Evolutionary conservation across 2,888 invertebrate genomes (phyloP).

Genomic region (Melanostoma mellinum): DNA sequence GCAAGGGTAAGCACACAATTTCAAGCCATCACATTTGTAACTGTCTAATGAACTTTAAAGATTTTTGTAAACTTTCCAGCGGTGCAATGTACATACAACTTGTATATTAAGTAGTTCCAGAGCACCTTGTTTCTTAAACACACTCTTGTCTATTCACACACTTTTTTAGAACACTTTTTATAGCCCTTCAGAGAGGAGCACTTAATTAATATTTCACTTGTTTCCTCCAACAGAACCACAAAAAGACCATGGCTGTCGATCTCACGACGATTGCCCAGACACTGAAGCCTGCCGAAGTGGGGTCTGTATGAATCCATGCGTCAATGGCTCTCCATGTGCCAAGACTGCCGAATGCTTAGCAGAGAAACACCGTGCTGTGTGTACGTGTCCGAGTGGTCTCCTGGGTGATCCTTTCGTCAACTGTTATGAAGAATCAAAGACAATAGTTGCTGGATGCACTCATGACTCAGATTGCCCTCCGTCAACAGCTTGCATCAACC

Average conservation of each 20-base stretch:
- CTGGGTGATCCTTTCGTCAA: constrained; percentile 92
- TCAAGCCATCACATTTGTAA: constrained; percentile 9
- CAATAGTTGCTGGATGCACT: constrained; percentile 86
- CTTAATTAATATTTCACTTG: background rate
- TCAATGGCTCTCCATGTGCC: constrained; percentile 87
- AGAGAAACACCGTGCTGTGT: constrained; percentile 89
- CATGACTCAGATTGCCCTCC: constrained; percentile 89
- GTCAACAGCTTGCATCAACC: constrained; percentile 90
- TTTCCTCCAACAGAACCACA: constrained; percentile 76
- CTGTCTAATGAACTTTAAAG: constrained; percentile 31
- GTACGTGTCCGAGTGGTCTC: constrained; percentile 88
- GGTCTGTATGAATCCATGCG: constrained; percentile 90
- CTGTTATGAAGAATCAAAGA: constrained; percentile 83
- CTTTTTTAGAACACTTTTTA: background rate
- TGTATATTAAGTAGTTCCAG: constrained; percentile 25
- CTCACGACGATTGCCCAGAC: constrained; percentile 88
- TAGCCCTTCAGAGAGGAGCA: background rate
- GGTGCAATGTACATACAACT: constrained; percentile 60
- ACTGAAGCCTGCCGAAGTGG: constrained; percentile 89
- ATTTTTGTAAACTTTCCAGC: constrained; percentile 58
- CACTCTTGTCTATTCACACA: constrained; percentile 19
- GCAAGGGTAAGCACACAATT: constrained; percentile 85
- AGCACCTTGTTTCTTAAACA: constrained; percentile 56
- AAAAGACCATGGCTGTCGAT: constrained; percentile 86
- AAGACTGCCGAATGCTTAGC: constrained; percentile 90